A percentile compares a stretch with the other conserved stretches of the same genome.
Evolutionary conservation across 2,113 vertebrate species (phyloP).

Genomic region (Chaetura pelagica): DNA sequence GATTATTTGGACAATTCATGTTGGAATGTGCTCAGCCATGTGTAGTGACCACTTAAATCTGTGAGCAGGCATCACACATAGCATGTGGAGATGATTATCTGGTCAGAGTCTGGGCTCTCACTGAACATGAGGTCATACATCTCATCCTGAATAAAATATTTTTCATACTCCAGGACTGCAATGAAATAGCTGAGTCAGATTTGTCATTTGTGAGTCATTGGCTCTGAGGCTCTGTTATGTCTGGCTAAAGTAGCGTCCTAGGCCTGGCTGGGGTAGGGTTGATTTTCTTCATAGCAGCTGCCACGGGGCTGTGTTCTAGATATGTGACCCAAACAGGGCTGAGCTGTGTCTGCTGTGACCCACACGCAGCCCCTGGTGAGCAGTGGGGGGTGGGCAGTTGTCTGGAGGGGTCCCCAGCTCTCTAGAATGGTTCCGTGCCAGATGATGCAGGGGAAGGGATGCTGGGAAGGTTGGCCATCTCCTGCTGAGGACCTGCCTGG

Average conservation of each 20-base stretch:
- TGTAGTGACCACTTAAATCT: background rate
- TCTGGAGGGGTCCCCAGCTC: no score
- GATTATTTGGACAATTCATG: rapidly evolving
- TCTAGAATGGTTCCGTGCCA: no score
- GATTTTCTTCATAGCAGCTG: background rate
- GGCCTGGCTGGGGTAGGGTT: background rate
- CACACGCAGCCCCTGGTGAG: no score
- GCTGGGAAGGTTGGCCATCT: rapidly evolving
- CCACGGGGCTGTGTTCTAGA: rapidly evolving
- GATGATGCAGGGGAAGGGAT: no score
- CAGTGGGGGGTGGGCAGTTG: no score
- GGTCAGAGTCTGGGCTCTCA: background rate
- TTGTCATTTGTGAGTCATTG: no score
- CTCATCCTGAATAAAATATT: background rate
- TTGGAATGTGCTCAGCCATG: background rate
- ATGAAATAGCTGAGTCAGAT: no score
- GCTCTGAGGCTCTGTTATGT: rapidly evolving
- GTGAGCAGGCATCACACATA: background rate
- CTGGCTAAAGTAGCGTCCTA: rapidly evolving
- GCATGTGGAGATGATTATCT: background rate
- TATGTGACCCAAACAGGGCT: rapidly evolving
- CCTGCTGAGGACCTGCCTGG: background rate
- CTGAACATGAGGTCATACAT: rapidly evolving
- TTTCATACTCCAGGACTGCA: no score
- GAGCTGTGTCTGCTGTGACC: background rate